Percentiles rank a stretch among this genome's conserved stretches.
Evolutionary conservation across 1,140 invertebrate genomes (phyloP).

Genomic region (Drosophila navojoa): DNA sequence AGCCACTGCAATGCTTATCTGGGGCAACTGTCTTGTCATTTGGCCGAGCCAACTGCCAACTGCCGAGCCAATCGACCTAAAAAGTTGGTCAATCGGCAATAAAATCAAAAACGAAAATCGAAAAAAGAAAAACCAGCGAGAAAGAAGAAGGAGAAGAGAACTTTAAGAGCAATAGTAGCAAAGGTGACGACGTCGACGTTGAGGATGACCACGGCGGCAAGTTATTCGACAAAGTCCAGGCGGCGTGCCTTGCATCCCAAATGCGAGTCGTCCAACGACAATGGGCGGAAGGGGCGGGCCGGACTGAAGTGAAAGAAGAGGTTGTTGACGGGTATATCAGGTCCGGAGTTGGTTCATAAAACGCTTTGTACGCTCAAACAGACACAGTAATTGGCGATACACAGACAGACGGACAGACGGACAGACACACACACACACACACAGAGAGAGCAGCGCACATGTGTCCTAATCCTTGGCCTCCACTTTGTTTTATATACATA

Average conservation of each 20-base stretch:
- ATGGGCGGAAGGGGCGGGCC: neutral
- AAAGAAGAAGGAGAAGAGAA: neutral
- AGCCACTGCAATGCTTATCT: constrained; percentile 52
- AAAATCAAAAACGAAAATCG: constrained; percentile 68
- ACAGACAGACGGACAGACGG: constrained; percentile 39
- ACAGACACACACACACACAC: constrained; percentile 24
- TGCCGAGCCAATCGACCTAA: constrained; percentile 71
- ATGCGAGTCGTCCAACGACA: constrained; percentile 34
- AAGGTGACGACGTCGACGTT: constrained; percentile 27
- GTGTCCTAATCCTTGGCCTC: constrained; percentile 40
- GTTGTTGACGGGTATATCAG: constrained; percentile 20
- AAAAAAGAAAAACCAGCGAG: neutral
- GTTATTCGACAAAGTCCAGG: constrained; percentile 73
- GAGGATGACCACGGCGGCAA: constrained; percentile 40
- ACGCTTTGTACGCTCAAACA: constrained; percentile 81
- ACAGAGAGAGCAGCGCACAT: constrained; percentile 17
- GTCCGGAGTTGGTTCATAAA: constrained; percentile 72
- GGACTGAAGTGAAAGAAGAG: neutral
- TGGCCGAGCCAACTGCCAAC: constrained; percentile 28
- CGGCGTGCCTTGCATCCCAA: constrained; percentile 73
- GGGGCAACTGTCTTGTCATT: constrained; percentile 63
- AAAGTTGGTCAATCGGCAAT: constrained; percentile 80
- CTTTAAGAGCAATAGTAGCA: constrained; percentile 58
- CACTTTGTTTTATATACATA: constrained; percentile 60
- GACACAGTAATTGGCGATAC: constrained; percentile 80